These are phyloP conservation scores for Myotis pilosus DNA, from an alignment of 2,797 vertebrate genomes.

Conservation along the genomic window DNA sequence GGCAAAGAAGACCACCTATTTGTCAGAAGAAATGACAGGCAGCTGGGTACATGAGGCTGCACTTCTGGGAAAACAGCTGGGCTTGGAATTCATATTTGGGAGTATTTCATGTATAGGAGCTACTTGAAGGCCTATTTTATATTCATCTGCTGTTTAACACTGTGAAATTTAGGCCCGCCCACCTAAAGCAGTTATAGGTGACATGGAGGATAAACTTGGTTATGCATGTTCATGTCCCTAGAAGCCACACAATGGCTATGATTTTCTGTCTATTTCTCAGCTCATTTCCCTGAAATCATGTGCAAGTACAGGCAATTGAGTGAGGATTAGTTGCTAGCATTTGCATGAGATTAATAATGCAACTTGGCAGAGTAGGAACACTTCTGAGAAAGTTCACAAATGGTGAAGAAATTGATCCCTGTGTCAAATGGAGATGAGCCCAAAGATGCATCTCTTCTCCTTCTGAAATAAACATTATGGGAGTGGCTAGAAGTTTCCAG, in stretches of 20 bases:
- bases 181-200: not conserved
- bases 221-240: not conserved
- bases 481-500: not conserved
- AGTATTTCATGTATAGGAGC: not conserved
- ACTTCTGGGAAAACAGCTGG: not conserved
- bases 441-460: not conserved
- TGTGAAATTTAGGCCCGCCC: not conserved
- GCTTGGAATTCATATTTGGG: not conserved
- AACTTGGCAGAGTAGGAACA: not conserved
- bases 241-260: not conserved
- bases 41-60: not conserved
- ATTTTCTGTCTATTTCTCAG: not conserved
- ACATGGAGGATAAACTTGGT: not conserved
- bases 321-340: not conserved
- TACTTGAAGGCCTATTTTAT: not conserved
- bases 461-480: not conserved
- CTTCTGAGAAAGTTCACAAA: not conserved
- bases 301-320: not conserved
- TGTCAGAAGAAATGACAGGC: constrained; percentile 12
- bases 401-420: not conserved
- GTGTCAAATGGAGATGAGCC: not conserved
- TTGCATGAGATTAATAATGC: not conserved
- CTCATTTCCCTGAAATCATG: not conserved
- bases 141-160: not conserved
- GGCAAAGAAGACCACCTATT: constrained; percentile 2